Conservation (phyloP, 2,888 invertebrate genomes). For the Nymphalis c-album region DNA sequence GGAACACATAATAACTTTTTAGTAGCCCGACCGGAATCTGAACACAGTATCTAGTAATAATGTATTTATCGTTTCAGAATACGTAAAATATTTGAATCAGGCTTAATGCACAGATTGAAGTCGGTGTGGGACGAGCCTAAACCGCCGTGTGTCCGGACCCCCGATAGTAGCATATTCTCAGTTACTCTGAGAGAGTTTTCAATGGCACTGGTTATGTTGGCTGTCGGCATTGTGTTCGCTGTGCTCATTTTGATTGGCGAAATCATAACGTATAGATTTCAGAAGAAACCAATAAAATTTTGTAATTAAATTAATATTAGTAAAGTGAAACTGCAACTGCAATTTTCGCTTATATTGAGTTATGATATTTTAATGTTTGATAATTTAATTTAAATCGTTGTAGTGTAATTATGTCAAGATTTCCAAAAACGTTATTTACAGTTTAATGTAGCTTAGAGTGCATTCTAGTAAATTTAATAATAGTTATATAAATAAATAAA, state of each 20-base stretch:
- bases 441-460: too few species aligned
- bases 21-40: neutral
- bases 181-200: slow-evolving; percentile 83
- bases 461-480: too few species aligned
- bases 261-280: slow-evolving; percentile 41
- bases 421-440: too few species aligned
- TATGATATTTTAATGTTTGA: too few species aligned
- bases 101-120: slow-evolving; percentile 81
- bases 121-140: slow-evolving; percentile 82
- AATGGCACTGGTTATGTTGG: slow-evolving; percentile 77
- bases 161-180: slow-evolving; percentile 69
- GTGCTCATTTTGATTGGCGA: slow-evolving; percentile 61
- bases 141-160: slow-evolving; percentile 80
- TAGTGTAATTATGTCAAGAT: too few species aligned
- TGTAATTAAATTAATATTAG: slow-evolving; percentile 28
- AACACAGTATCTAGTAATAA: neutral
- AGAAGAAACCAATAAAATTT: slow-evolving; percentile 36
- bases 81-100: slow-evolving; percentile 80
- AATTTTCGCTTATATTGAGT: too few species aligned
- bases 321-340: too few species aligned
- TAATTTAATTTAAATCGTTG: too few species aligned
- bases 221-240: slow-evolving; percentile 71
- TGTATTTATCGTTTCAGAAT: slow-evolving; percentile 66
- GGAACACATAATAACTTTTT: too few species aligned
- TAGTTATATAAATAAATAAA: slow-evolving; percentile 25